phyloP scores from a whole-genome alignment of 2,888 invertebrate species.

The Bruchidius siliquastri region DNA sequence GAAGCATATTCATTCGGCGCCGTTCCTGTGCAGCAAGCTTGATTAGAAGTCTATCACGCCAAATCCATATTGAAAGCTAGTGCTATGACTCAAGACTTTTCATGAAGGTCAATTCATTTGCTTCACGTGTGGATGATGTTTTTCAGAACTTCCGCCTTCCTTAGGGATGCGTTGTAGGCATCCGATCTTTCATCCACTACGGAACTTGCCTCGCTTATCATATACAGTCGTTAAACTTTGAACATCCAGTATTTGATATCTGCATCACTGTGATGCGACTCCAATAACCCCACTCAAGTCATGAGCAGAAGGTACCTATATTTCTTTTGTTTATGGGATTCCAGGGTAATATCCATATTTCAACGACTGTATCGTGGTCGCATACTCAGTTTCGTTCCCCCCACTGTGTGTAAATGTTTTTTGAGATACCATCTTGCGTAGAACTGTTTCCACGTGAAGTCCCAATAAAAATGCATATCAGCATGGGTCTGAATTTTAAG shows the following conservation, averaged over 20 bases:
- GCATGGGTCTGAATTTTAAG: not conserved
- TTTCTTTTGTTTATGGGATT: not conserved
- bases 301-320: not conserved
- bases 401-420: not conserved
- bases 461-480: not conserved
- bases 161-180: too few species aligned
- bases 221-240: too few species aligned
- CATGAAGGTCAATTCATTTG: too few species aligned
- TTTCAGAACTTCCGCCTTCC: too few species aligned
- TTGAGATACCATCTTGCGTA: not conserved
- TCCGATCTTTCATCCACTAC: too few species aligned
- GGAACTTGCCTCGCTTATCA: too few species aligned
- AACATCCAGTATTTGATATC: not conserved
- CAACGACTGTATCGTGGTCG: not conserved
- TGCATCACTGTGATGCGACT: not conserved
- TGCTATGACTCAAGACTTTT: too few species aligned
- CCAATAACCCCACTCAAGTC: not conserved
- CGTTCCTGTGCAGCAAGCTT: too few species aligned
- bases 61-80: too few species aligned
- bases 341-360: not conserved
- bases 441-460: not conserved
- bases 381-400: not conserved
- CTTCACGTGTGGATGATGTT: too few species aligned
- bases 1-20: too few species aligned
- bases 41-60: too few species aligned